Conservation (phyloP, 1,140 invertebrate species). For the Vollenhovia emeryi region DNA sequence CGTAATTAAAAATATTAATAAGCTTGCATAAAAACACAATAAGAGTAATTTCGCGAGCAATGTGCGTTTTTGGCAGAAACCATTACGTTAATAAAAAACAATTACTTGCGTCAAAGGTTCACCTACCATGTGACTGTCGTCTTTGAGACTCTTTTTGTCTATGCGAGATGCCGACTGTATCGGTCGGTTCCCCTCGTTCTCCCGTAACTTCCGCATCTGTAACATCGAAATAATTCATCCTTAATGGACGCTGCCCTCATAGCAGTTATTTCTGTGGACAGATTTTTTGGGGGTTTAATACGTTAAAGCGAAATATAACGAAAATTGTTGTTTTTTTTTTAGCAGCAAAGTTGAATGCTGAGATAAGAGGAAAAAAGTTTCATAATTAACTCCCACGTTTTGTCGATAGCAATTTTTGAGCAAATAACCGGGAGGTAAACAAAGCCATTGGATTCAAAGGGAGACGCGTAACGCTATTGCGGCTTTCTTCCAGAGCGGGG, state of each 20-base stretch:
- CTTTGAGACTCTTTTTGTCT: slow-evolving; percentile 76
- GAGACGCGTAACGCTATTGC: neutral
- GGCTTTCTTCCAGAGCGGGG: neutral
- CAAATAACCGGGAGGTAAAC: neutral
- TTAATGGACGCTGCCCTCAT: neutral
- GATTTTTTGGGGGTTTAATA: neutral
- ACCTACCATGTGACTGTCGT: slow-evolving; percentile 77
- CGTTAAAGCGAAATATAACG: neutral
- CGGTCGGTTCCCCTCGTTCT: slow-evolving; percentile 78
- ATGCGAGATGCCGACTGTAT: slow-evolving; percentile 77
- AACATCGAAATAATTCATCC: slow-evolving; percentile 65
- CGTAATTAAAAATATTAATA: neutral
- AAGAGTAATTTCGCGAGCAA: neutral
- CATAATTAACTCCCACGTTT: neutral
- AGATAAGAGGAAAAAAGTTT: neutral
- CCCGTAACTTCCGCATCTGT: slow-evolving; percentile 82
- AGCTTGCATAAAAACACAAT: neutral
- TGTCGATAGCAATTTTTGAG: neutral
- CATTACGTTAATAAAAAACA: neutral
- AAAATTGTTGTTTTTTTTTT: neutral
- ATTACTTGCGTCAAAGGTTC: neutral
- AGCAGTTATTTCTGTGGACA: neutral
- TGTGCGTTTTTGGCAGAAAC: neutral
- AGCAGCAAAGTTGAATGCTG: neutral
- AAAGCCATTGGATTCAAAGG: neutral